These are phyloP conservation scores for Nymphalis io DNA, from an alignment of 1,140 invertebrate genomes.

Conservation along the genomic window DNA sequence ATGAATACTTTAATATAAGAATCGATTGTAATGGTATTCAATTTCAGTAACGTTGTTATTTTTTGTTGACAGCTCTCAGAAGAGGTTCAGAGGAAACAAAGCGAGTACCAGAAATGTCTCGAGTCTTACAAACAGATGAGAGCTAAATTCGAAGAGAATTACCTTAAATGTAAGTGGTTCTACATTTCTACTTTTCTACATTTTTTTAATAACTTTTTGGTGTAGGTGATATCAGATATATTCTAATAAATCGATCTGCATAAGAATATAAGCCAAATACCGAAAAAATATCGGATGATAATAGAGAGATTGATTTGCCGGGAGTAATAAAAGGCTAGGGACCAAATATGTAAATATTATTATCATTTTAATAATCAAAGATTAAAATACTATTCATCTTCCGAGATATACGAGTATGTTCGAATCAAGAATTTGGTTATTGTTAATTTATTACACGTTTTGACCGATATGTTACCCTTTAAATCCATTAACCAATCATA, in stretches of 20 bases:
- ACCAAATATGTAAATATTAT: background rate
- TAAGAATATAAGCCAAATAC: no score
- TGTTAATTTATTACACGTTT: background rate
- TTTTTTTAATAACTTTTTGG: background rate
- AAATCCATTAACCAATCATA: slow-evolving; percentile 22
- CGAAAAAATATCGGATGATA: no score
- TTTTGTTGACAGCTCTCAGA: slow-evolving; percentile 85
- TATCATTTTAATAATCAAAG: background rate
- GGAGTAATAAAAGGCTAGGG: no score
- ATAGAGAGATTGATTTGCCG: no score
- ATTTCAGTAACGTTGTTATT: background rate
- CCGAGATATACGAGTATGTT: no score
- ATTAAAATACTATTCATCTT: background rate
- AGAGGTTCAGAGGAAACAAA: slow-evolving; percentile 89
- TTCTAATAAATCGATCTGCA: background rate
- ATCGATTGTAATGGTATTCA: background rate
- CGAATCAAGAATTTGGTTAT: background rate
- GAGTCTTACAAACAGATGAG: slow-evolving; percentile 91
- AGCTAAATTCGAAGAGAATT: slow-evolving; percentile 91
- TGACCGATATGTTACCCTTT: slow-evolving; percentile 13
- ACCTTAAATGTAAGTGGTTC: slow-evolving; percentile 88
- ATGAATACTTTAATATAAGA: background rate
- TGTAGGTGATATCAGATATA: background rate
- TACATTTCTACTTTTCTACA: slow-evolving; percentile 43
- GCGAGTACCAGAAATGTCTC: slow-evolving; percentile 91